phyloP scores from a whole-genome alignment of 92 coral and sea anemone genomes.

The Palythoa caribaeorum region DNA sequence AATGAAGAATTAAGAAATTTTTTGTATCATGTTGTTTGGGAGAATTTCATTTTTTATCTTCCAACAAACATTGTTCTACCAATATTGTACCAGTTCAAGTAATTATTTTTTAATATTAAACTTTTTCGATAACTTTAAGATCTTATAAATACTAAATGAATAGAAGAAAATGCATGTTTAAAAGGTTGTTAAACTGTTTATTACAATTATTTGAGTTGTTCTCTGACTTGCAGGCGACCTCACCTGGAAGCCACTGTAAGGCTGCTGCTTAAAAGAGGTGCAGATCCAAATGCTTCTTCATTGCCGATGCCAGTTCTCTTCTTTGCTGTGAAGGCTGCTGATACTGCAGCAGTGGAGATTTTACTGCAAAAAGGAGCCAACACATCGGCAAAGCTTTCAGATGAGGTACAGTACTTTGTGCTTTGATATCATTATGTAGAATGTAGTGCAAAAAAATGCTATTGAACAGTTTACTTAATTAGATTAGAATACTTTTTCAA shows the following conservation, averaged over 20 bases:
- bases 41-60: too few relatives aligned
- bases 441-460: not conserved
- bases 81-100: not conserved
- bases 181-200: too few relatives aligned
- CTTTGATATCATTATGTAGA: too few relatives aligned
- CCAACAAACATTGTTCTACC: too few relatives aligned
- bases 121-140: not conserved
- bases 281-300: constrained; percentile 96
- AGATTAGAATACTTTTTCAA: not conserved
- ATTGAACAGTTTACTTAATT: too few relatives aligned
- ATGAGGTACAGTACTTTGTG: constrained; percentile 73
- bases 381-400: constrained; percentile 91
- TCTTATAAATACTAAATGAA: too few relatives aligned
- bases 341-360: constrained; percentile 94
- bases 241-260: constrained; percentile 98
- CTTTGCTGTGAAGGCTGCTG: constrained; percentile 99
- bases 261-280: constrained; percentile 91
- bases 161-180: too few relatives aligned
- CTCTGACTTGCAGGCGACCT: constrained; percentile 77
- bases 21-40: too few relatives aligned
- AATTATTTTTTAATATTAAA: not conserved
- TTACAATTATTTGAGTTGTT: not conserved
- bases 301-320: constrained; percentile 99
- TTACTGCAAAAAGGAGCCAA: constrained; percentile 93
- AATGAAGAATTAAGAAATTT: too few relatives aligned